Percentiles rank a stretch among this genome's conserved stretches.
These are phyloP conservation scores for Cremastobaeus sp. DNA, from an alignment of 2,888 invertebrate genomes.

Conservation along the genomic window DNA sequence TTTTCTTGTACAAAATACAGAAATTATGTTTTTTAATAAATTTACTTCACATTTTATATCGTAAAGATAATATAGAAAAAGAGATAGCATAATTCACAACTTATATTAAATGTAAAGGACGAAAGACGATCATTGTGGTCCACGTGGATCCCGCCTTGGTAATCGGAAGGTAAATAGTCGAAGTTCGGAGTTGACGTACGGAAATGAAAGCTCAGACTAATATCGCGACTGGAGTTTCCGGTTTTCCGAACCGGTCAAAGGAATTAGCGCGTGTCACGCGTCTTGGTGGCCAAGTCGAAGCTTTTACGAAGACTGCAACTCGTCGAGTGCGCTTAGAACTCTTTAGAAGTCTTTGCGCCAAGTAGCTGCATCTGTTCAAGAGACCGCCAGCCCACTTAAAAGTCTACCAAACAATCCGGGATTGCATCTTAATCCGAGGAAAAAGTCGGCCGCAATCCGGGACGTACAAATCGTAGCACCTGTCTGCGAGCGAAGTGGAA, in stretches of 20 bases:
- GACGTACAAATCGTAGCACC: constrained; percentile 31
- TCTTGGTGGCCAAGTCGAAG: not conserved
- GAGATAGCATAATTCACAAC: too few species aligned
- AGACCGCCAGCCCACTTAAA: not conserved
- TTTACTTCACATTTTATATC: too few species aligned
- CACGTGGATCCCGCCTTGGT: too few species aligned
- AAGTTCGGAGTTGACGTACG: too few species aligned
- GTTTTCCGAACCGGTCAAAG: not conserved
- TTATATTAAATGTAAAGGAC: too few species aligned
- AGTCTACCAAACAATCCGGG: constrained; percentile 7
- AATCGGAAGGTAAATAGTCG: not conserved
- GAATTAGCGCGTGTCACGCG: not conserved
- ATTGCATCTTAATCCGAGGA: constrained; percentile 24
- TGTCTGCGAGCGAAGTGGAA: not conserved
- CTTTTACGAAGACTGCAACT: not conserved
- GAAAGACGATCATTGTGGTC: too few species aligned
- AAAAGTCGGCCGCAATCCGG: constrained; percentile 26
- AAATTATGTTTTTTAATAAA: too few species aligned
- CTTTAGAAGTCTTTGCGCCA: not conserved
- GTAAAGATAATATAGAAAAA: too few species aligned
- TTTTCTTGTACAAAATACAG: too few species aligned
- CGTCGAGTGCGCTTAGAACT: not conserved
- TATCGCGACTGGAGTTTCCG: not conserved
- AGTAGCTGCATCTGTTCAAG: constrained; percentile 3
- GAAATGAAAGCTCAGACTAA: too few species aligned